These are phyloP conservation scores for Chelonoidis abingdonii DNA, from an alignment of 2,113 vertebrate species.

Conservation along the genomic window DNA sequence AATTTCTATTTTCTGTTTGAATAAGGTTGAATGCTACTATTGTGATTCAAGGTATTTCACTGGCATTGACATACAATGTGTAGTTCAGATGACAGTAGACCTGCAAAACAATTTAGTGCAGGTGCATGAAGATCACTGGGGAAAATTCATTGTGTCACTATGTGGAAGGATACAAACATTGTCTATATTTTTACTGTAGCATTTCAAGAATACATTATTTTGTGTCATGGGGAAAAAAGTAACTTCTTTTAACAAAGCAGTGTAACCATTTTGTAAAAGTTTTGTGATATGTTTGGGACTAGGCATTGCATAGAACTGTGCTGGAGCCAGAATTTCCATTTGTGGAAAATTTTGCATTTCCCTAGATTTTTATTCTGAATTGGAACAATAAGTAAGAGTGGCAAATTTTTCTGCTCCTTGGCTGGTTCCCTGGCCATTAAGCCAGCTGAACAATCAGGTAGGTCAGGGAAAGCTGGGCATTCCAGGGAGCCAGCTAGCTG, in stretches of 20 bases:
- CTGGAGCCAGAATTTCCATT: neutral
- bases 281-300: neutral
- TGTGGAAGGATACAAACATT: neutral
- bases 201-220: neutral
- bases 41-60: neutral
- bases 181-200: neutral
- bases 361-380: neutral
- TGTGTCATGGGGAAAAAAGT: neutral
- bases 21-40: fast-evolving
- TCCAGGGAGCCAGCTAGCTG: neutral
- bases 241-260: neutral
- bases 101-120: neutral
- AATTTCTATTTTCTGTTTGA: neutral
- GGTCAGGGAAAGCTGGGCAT: neutral
- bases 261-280: neutral
- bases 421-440: neutral
- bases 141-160: conserved; percentile 26
- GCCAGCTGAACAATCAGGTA: neutral
- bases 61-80: fast-evolving
- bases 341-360: neutral
- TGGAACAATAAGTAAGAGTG: neutral
- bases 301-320: neutral
- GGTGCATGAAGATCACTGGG: conserved; percentile 7
- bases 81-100: neutral
- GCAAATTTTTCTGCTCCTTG: neutral